Conservation (phyloP, 2,113 vertebrate genomes). For the Carassius gibelio region DNA sequence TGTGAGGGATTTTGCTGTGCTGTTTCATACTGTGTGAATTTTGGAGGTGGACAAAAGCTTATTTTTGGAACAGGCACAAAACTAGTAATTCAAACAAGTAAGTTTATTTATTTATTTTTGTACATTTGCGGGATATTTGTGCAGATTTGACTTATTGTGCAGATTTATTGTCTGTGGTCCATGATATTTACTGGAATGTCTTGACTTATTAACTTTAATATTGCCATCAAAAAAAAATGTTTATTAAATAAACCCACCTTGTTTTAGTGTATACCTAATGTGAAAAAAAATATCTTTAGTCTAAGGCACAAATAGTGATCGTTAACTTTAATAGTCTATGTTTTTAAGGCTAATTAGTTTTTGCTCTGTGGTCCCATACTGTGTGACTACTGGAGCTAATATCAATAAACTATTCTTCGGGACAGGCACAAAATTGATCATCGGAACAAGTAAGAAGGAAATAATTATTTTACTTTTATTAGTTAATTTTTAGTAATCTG, state of each 20-base stretch:
- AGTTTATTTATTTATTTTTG: background rate
- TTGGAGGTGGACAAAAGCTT: conserved; percentile 32
- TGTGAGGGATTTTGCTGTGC: conserved; percentile 13
- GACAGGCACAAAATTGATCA: conserved; percentile 20
- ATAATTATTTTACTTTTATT: background rate
- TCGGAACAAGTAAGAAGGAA: conserved; percentile 43
- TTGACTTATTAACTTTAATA: background rate
- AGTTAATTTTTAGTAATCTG: background rate
- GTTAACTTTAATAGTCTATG: background rate
- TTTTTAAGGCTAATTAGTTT: background rate
- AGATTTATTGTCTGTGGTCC: background rate
- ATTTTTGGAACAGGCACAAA: conserved; percentile 40
- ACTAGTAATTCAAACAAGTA: conserved; percentile 40
- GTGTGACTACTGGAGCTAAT: conserved; percentile 26
- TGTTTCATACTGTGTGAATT: conserved; percentile 39
- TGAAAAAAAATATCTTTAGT: background rate
- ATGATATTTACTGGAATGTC: background rate
- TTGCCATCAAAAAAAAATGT: background rate
- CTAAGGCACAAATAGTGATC: background rate
- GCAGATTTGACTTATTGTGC: background rate
- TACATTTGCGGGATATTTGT: background rate
- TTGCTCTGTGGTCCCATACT: conserved; percentile 17
- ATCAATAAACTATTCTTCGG: conserved; percentile 34
- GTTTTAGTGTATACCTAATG: too few relatives aligned
- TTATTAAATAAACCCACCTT: background rate